Evolutionary conservation across 1,140 invertebrate species (phyloP), one percentile per base, ranked within the genome.

Genomic region (Temnothorax nylanderi): DNA sequence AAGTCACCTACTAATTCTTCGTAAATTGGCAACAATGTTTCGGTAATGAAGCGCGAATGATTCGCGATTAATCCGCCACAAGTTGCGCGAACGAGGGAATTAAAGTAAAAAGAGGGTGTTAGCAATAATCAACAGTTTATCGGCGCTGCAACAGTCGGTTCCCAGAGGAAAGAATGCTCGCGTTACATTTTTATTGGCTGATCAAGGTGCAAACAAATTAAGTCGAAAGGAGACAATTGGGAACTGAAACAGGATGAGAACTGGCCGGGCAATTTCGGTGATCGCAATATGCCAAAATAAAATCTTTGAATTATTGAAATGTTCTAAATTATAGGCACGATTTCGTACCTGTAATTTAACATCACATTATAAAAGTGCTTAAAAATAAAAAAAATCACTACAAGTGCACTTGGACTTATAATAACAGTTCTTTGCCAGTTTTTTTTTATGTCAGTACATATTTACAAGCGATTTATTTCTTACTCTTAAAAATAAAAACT

Each of bases 11-110:
- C 37, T 44, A 60, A 76, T 76, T 76, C 54, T 41, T 60, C 21
- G n/a, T 76, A 76, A 76, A 44, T 60, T 41, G 37, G 11, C 21
- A 76, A 76, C 37, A 60, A 60, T 76, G 21, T 76, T 76, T 76
- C 2, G 8, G 26, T 76, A 76, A 76, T 16, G 21, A 76, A 60
- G 74, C 37, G 8, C 54, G 21, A 76, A 60, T 76, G 34, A 44
- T 76, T 60, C 54, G 16, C 16, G 8, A 76, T 41, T 76, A 76
- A 76, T 76, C 7, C n/a, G 10, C 34, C 34, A 44, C 37, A 76
- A 76, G 72, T 76, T 76, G 26, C n/a, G 13, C 13, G 72, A 60
- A 58, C 34, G 34, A 76, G n/a, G 34, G 8, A 60, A 21, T 76
- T 76, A 60, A 76, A 60, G 8, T 76, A 60, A 76, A 32, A 76